Base-by-base conservation (phyloP, 2,888 invertebrate genomes). In the Brachyopa scutellaris region DNA sequence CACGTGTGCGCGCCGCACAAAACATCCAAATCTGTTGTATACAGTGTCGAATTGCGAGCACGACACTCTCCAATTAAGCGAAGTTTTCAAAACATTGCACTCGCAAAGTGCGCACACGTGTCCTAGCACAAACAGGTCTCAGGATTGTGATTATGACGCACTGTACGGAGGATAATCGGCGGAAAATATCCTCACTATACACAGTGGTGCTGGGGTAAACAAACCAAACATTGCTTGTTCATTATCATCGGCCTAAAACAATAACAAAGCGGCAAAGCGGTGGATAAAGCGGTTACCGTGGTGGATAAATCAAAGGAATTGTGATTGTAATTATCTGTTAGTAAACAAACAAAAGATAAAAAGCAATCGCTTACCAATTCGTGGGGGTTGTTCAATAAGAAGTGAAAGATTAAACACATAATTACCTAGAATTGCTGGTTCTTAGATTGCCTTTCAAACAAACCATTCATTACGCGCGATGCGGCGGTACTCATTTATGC, bases 261-360 rank as follows among this genome's bases (percentile, higher is more conserved):
- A 80, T 80, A 80, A 80, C 69, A 76, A 76, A 69, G 62, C 59
- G 51, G 42, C 38, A 42, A 40, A 31, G 29, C 40, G 66, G 55
- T 59, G 51, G 51, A 76, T 80, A 74, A 80, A 76, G 72, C 72
- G 51, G 51, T 53, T 57, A 59, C 64, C 8, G 53, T 67, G 67
- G 62, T 59, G 76, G 53, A 82, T 82, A 77, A 82, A 76, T 82
- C 82, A 77, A 82, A 82, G 82, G 77, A 82, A 82, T 82, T 82
- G 82, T 82, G 82, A 82, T 82, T 82, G 70, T 77, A 82, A 82
- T 82, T 82, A 82, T 82, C 61, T 82, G 82, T 82, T 82, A 70
- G 82, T 82, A 82, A 82, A 82, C 82, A 82, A 82, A 82, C 82
- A 82, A 82, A 82, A 82, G 82, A 82, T 82, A 82, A 82, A 82